Conservation (phyloP, 2,888 invertebrate species). For the Mactromeris polynyma region DNA sequence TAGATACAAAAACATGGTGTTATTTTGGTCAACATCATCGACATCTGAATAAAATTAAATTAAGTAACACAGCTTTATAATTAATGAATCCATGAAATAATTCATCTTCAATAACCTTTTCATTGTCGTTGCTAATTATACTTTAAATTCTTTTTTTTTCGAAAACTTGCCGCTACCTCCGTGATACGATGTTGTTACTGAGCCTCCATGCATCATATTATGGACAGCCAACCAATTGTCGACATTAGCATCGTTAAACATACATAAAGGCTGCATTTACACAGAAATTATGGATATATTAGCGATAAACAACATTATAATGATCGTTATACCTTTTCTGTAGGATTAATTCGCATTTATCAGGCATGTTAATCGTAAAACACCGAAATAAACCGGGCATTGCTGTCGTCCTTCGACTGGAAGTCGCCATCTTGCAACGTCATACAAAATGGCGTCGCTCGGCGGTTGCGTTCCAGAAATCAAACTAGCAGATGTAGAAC, state of each 20-base stretch:
- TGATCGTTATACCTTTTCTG: constrained; percentile 16
- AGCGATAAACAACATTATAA: background rate
- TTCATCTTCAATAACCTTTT: background rate
- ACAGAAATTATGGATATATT: background rate
- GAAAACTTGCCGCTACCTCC: background rate
- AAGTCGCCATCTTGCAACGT: constrained; percentile 39
- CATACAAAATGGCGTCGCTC: constrained; percentile 35
- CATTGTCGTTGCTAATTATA: background rate
- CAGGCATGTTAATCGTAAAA: constrained; percentile 6
- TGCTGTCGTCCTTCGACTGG: constrained; percentile 12
- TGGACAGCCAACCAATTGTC: background rate
- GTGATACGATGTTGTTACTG: background rate
- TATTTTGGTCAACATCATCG: too few relatives aligned
- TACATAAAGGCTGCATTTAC: background rate
- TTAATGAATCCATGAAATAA: background rate
- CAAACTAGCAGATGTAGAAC: constrained; percentile 19
- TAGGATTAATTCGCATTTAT: background rate
- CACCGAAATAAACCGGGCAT: background rate
- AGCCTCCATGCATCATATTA: background rate
- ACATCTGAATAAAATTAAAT: background rate
- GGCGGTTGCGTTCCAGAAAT: constrained; percentile 25
- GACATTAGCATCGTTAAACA: background rate
- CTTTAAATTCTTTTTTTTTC: background rate
- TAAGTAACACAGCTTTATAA: background rate
- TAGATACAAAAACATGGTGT: too few relatives aligned